Evolutionary conservation across 2,113 vertebrate species (phyloP).

Genomic region (Odocoileus virginianus): DNA sequence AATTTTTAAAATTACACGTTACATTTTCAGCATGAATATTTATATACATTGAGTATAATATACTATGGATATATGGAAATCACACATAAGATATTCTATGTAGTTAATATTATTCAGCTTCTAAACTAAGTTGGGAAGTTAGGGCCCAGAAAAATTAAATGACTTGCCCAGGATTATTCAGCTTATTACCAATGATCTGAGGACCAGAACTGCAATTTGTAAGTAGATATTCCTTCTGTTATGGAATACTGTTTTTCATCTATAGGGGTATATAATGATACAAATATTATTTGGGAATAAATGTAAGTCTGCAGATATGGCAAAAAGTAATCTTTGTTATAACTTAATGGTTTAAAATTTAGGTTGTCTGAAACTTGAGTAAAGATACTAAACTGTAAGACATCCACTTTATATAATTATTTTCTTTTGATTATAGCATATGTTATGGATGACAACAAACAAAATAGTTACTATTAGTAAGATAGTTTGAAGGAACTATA

Average conservation of each 20-base stretch:
- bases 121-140: background rate
- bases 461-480: background rate
- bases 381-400: background rate
- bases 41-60: background rate
- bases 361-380: background rate
- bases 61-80: background rate
- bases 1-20: background rate
- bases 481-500: background rate
- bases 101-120: background rate
- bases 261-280: background rate
- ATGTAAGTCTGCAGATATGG: background rate
- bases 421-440: background rate
- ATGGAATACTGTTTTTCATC: background rate
- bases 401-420: background rate
- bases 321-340: background rate
- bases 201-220: background rate
- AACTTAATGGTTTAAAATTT: constrained; percentile 1
- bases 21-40: constrained; percentile 22
- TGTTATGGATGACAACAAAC: background rate
- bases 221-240: background rate
- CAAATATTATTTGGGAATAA: background rate
- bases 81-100: background rate
- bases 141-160: background rate
- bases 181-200: background rate
- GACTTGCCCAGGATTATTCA: background rate